Evolutionary conservation across 2,797 vertebrate species (phyloP).

Genomic region (Pempheris klunzingeri): DNA sequence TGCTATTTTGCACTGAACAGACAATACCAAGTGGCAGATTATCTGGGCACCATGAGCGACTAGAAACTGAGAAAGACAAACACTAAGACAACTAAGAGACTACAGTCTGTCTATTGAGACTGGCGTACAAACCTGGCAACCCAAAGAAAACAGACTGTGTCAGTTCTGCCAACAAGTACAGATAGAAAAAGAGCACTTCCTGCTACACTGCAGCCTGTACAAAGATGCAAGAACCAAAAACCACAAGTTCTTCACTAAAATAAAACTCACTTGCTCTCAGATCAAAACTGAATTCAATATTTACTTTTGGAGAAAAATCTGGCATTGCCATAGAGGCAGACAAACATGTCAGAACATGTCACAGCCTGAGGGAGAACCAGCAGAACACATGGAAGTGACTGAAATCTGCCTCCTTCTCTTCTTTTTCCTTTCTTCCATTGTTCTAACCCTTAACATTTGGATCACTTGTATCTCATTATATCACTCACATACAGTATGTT

Average conservation of each 20-base stretch:
- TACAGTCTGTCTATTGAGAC: constrained; percentile 27
- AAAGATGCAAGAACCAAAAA: constrained; percentile 5
- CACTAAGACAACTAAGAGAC: constrained; percentile 24
- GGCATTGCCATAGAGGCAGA: background rate
- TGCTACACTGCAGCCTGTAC: constrained; percentile 1
- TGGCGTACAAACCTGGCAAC: constrained; percentile 29
- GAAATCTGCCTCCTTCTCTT: background rate
- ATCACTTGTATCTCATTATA: background rate
- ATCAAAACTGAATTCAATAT: constrained; percentile 28
- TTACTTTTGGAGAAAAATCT: background rate
- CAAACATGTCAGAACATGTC: constrained; percentile 22
- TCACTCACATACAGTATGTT: background rate
- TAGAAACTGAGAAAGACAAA: constrained; percentile 33
- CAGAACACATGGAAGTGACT: background rate
- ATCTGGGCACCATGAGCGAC: constrained; percentile 19
- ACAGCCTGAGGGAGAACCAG: constrained; percentile 26
- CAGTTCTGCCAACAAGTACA: constrained; percentile 20
- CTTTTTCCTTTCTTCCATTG: background rate
- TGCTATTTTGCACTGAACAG: constrained; percentile 26
- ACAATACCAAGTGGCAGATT: constrained; percentile 34
- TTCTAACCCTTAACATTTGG: background rate
- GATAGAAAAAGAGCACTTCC: constrained; percentile 4
- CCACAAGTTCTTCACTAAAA: constrained; percentile 8
- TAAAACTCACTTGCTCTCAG: background rate
- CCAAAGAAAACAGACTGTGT: constrained; percentile 18